Evolutionary conservation across 2,113 vertebrate species (phyloP), one percentile per base, ranked within the genome.

Genomic region (Reinhardtius hippoglossoides): DNA sequence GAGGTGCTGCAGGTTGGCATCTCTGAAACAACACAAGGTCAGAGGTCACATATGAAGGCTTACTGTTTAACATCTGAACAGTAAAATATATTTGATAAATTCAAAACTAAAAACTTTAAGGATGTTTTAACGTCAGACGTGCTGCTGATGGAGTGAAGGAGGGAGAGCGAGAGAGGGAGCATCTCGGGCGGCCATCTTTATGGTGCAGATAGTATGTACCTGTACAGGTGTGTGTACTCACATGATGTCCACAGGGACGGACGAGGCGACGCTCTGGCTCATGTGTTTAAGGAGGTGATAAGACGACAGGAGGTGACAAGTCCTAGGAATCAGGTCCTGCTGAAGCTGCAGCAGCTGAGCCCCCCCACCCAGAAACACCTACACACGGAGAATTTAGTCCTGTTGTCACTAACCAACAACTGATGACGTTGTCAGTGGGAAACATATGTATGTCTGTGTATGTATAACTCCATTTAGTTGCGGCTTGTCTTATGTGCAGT

Each of bases 1-100:
- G 9, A 99, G 93, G 85, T 98, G 97, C 90, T 98, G 97, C 78
- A 99, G 94, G 80, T 98, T 98, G 5, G 96, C 96, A 18, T 99
- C 97, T 83, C 98, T 99, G 66, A 72, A 85, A 67, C 81, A 83
- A 54, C 16, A 77, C 21, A 67, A 58, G 60, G 55, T 48, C 15
- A 81, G 46, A 74, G 48, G 21, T 66, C 31, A 83, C 18, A 40
- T 40, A 40, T 40, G 9, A 40, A 40, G 37, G 10, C 37, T 40
- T 40, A n/a, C 52, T 54, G 20, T n/a, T 21, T 15, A 8, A n/a
- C 52, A 54, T 54, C 6, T 52, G 7, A n/a, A 52, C 52, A 54
- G 12, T 50, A 1, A 50, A 50, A 50, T 50, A 18, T 50, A 42
- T 42, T 12, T 42, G 3, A 42, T 42, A 3, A 12, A 42, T 50